Conservation (phyloP, 2,113 vertebrate species). For the Cairina moschata region DNA sequence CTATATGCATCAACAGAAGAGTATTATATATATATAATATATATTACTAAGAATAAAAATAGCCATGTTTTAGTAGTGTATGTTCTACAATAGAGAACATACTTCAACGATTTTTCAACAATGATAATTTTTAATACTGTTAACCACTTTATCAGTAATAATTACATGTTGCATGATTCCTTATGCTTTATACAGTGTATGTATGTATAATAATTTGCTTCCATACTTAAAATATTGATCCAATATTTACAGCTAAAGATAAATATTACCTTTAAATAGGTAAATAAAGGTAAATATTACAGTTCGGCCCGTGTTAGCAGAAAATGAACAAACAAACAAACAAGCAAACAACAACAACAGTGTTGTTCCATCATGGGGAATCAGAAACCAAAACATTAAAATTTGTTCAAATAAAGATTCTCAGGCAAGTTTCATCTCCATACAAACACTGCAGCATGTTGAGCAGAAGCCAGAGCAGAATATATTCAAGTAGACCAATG, state of each 20-base stretch:
- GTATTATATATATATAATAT: background rate
- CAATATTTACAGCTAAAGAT: slow-evolving; percentile 42
- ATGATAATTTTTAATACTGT: background rate
- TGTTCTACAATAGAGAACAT: background rate
- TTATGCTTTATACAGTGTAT: background rate
- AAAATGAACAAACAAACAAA: background rate
- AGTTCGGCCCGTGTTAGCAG: background rate
- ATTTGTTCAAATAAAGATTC: slow-evolving; percentile 19
- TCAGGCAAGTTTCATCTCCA: background rate
- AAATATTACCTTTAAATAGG: too few species aligned
- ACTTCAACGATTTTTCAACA: background rate
- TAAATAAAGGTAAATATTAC: too few species aligned
- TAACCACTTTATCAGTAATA: background rate
- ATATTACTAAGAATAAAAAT: background rate
- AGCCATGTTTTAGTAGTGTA: background rate
- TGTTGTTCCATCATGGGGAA: background rate
- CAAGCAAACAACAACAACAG: too few species aligned
- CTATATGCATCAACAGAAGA: background rate
- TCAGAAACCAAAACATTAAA: background rate
- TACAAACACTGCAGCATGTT: background rate
- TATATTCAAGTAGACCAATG: background rate
- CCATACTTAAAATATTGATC: slow-evolving; percentile 3
- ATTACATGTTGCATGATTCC: background rate
- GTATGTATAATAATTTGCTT: background rate
- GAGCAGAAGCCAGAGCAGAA: background rate